Evolutionary conservation across 1,140 invertebrate genomes (phyloP).

Genomic region (Goniozus legneri): DNA sequence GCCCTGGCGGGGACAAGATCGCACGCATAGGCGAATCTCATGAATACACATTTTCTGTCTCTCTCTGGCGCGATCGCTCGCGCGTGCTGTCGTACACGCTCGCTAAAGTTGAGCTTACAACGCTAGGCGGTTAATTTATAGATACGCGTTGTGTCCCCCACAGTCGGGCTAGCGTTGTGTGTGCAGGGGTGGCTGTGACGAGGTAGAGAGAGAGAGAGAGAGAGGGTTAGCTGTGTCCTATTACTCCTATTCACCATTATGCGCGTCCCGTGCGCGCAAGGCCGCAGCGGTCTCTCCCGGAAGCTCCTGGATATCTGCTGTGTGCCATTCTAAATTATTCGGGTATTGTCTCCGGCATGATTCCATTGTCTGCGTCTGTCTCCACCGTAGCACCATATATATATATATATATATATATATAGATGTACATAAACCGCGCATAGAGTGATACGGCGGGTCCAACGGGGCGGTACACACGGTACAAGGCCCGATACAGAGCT

Average conservation of each 20-base stretch:
- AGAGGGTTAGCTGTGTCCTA: constrained; percentile 49
- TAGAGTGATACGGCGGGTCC: constrained; percentile 33
- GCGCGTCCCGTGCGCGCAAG: no score
- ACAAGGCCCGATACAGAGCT: constrained; percentile 33
- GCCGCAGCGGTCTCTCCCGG: constrained; percentile 44
- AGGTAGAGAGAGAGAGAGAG: no score
- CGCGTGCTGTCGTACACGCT: no score
- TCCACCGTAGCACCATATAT: no score
- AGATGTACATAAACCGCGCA: no score
- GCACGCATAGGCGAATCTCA: no score
- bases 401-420: no score
- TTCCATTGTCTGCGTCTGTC: constrained; percentile 53
- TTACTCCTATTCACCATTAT: constrained; percentile 53
- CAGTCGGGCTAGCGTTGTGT: constrained; percentile 46
- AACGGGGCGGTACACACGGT: constrained; percentile 43
- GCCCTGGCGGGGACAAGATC: no score
- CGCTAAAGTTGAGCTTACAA: no score
- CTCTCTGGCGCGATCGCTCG: no score
- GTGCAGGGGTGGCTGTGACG: no score
- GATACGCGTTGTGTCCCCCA: constrained; percentile 51
- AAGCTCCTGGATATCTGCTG: constrained; percentile 49
- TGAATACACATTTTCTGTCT: no score
- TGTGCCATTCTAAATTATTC: constrained; percentile 50
- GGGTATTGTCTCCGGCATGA: constrained; percentile 47
- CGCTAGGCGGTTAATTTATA: constrained; percentile 44